These are phyloP conservation scores for Carcinoscorpius rotundicauda DNA, from an alignment of 1,140 invertebrate species.

Conservation along the genomic window DNA sequence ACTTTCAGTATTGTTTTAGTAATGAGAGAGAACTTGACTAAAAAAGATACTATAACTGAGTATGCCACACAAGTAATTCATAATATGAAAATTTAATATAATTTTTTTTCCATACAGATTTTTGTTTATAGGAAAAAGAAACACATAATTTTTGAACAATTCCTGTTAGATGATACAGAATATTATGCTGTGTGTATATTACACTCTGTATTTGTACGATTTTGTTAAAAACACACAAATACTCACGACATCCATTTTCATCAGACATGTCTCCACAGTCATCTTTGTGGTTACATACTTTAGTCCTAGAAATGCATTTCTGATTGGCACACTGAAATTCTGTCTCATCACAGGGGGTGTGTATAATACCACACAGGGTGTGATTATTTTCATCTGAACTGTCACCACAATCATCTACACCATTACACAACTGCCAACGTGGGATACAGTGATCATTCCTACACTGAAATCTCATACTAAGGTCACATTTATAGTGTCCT, in stretches of 20 bases:
- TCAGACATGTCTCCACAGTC: constrained; percentile 75
- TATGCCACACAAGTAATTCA: too few species aligned
- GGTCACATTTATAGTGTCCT: constrained; percentile 23
- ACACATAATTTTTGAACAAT: constrained; percentile 7
- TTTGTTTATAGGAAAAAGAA: background rate
- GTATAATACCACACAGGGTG: constrained; percentile 47
- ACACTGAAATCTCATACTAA: constrained; percentile 61
- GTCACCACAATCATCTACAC: constrained; percentile 84
- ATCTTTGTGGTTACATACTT: constrained; percentile 71
- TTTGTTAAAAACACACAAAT: background rate
- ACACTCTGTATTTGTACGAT: too few species aligned
- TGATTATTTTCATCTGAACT: constrained; percentile 89
- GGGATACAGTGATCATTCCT: constrained; percentile 82
- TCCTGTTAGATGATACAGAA: constrained; percentile 22
- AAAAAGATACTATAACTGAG: too few species aligned
- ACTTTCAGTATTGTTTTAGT: too few species aligned
- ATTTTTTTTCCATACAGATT: too few species aligned
- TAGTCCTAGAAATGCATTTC: constrained; percentile 63
- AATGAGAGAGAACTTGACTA: too few species aligned
- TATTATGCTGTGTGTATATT: background rate
- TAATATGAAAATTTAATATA: too few species aligned
- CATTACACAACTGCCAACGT: constrained; percentile 65
- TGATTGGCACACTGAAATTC: constrained; percentile 81
- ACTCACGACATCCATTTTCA: constrained; percentile 75
- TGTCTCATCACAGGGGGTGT: constrained; percentile 68